Evolutionary conservation across 2,797 vertebrate genomes (phyloP), one percentile per base, ranked within the genome.

Genomic region (Pseudotriccus pelzelni): DNA sequence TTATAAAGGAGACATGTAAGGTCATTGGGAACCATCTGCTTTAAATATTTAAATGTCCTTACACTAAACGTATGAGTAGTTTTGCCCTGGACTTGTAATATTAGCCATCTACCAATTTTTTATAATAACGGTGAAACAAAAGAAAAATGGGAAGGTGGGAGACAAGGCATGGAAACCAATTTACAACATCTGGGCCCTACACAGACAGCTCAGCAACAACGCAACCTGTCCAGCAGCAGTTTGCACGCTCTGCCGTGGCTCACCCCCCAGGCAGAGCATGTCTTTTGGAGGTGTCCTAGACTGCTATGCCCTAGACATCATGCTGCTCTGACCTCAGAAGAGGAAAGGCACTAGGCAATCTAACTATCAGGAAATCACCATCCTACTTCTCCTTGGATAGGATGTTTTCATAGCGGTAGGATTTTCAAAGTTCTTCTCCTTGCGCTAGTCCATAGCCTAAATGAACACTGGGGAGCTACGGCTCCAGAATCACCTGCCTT

Each of bases 1-100:
- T 97, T 97, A 96, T 97, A 97, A 97, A 97, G 94, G 97, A 96
- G 97, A 96, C 96, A 94, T 96, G 95, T 97, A 97, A 97, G 97
- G 97, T 97, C 97, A 97, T 91, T 87, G 96, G 80, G 97, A 96
- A 92, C 81, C 92, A 96, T 96, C 97, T 97, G 95, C 88, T 98
- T 97, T 97, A 95, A 96, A 90, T 96, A 97, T 95, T 95, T 96
- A 97, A 97, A 95, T 91, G 91, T 96, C 92, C 67, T 96, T 94
- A 96, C 94, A 92, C 59, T 96, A 85, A 96, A 96, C 37, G 91
- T 87, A 70, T 95, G 83, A 97, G 93, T 94, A 93, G 47, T 91
- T 97, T 96, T 94, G 93, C 82, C 93, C 95, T 97, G 77, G 86
- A 96, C 94, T 97, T 97, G 93, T 96, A 96, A 94, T 91, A 69